Base-by-base conservation (phyloP, 2,888 invertebrate species). In the Dromius quadrimaculatus region DNA sequence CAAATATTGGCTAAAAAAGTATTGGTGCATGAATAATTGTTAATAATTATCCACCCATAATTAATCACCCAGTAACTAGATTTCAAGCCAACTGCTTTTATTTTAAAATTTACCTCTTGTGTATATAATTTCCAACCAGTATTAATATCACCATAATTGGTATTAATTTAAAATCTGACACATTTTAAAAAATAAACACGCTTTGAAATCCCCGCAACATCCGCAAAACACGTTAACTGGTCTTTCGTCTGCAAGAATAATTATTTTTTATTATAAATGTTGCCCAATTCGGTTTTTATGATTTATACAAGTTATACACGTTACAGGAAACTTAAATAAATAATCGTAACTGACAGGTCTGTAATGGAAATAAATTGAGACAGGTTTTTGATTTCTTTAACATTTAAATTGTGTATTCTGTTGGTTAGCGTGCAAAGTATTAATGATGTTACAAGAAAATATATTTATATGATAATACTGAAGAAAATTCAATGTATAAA, bases 261-360 rank as follows among this genome's bases (percentile, higher is more conserved):
- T 64, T 64, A 47, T 36, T 19, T 64, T 64, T 34, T 64, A 50
- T 64, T 64, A 64, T 64, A 64, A 64, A 64, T 64, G 64, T 64
- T 64, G 62, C 47, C 32, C 50, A 64, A 50, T 64, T 64, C 50
- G 47, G 50, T 64, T 64, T 50, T 47, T 62, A 47, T 64, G 64
- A 64, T 64, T 64, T 64, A 64, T 64, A 34, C 64, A 17, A 34
- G 64, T 50, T 47, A 64, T 64, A 64, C 64, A 64, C 64, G 64
- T 47, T 64, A 64, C 47, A 32, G 64, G 64, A 64, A 64, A 64
- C 64, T 64, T 47, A 64, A 64, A 64, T 64, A 64, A 64, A 64
- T 64, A 64, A 64, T 64, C 34, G 34, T 64, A 32, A 64, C 64
- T 64, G 64, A 64, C 64, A 64, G 64, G 36, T 50, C 36, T 6